Base-by-base conservation (phyloP, 2,888 invertebrate species). In the Xestia c-nigrum region DNA sequence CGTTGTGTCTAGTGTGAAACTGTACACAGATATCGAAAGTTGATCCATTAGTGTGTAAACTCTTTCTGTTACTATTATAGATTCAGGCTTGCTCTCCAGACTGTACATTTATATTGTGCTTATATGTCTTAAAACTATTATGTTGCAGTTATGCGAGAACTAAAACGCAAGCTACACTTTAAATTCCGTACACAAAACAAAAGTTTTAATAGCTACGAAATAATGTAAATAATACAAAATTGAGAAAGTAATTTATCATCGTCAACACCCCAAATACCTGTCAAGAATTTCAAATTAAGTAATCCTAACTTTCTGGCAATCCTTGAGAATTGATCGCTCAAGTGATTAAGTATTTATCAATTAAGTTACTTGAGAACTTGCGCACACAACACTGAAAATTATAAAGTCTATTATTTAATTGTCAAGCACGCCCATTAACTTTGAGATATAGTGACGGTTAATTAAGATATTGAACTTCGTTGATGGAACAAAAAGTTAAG, bases 311-410 rank as follows among this genome's bases (percentile, higher is more conserved):
- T 85, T 87, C 79, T 87, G 78, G 76, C 74, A 80, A 78, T 80
- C 55, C 68, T 57, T 61, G 24, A 59, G 70, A 84, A 84, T 81
- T 83, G 75, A 85, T 85, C 71, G 72, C 77, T 73, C 16, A 67
- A 81, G 73, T 76, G 71, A 80, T 80, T 69, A 80, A 87, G 74
- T 87, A 80, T 88, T 87, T 83, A 85, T 79, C 78, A 87, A 88
- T 87, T 79, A 87, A 77, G 73, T 70, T 67, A 63, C 55, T 84
- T 69, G 43, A 61, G 52, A 78, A 80, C 52, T 82, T 74, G 57
- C 47, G 38, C 47, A 47, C 43, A 72, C 38, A 66, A 63, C 40
- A 74, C n/a, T 61, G 76, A 65, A 38, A 63, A 76, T 78, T 78
- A 55, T 67, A 63, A 87, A 81, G 67, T 71, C 69, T 67, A 52